Conservation (phyloP, 2,797 vertebrate genomes). For the Sebastes glaucus region DNA sequence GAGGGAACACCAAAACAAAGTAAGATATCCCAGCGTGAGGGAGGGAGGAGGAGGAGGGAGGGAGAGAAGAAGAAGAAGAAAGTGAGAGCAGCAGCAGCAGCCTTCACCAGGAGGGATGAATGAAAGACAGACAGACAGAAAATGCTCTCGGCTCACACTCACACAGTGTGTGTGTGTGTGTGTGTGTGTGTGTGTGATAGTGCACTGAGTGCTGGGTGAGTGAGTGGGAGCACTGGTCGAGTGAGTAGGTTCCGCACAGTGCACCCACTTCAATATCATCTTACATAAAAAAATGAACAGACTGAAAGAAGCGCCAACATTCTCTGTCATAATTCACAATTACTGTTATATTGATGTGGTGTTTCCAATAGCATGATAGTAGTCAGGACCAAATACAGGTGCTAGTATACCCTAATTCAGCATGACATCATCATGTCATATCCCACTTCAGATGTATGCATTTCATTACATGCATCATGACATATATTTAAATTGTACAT, state of each 20-base stretch:
- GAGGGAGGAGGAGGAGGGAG: neutral
- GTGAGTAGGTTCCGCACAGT: conserved; percentile 58
- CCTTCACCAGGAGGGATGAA: conserved; percentile 55
- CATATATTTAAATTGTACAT: too few species aligned
- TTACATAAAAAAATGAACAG: conserved; percentile 55
- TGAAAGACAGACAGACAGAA: conserved; percentile 54
- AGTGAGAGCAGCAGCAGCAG: conserved; percentile 24
- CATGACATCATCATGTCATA: too few species aligned
- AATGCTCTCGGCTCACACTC: conserved; percentile 28
- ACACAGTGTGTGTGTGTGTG: too few species aligned
- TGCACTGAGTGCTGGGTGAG: neutral
- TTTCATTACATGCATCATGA: too few species aligned
- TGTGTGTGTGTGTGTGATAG: too few species aligned
- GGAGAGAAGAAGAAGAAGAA: neutral
- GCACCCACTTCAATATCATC: conserved; percentile 63
- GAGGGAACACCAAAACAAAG: conserved; percentile 25
- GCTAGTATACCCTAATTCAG: too few species aligned
- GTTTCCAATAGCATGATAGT: neutral
- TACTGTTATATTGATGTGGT: neutral
- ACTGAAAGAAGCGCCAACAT: neutral
- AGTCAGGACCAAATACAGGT: neutral
- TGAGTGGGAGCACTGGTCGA: conserved; percentile 67
- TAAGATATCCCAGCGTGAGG: conserved; percentile 25
- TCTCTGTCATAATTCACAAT: neutral
- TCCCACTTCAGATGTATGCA: too few species aligned